Evolutionary conservation across 2,113 vertebrate species (phyloP), one percentile per base, ranked within the genome.

Genomic region (Cyprinodon tularosa): DNA sequence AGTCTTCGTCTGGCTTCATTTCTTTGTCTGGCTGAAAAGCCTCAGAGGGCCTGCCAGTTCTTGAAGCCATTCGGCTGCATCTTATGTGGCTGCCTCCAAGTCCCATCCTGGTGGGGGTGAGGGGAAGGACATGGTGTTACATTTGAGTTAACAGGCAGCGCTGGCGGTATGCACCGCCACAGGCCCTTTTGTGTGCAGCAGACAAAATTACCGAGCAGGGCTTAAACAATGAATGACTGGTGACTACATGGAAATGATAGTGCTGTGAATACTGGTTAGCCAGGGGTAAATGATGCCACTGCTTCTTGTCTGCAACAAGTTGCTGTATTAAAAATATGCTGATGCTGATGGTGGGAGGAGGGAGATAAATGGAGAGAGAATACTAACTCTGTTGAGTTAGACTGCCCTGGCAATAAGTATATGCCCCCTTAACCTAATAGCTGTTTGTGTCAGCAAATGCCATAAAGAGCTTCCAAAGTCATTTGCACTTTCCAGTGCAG

Each of bases 61-160:
- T 82, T 38, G 62, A 84, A 92, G 81, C 74, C 86, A 81, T 82
- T 87, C 69, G 60, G 79, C 88, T 89, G 78, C 70, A 80, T 91
- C 88, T 84, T 87, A 68, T 80, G 61, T 38, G 84, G 84, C 81
- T 87, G 80, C 83, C 87, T 90, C 82, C 8, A 57, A 83, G 77
- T 84, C 81, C 82, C 84, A 72, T 76, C 83, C 68, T 78, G 75
- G 80, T 78, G 81, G 83, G 84, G 86, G 85, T 86, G 86, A 89
- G 83, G 68, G 65, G 71, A 70, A 89, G 90, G 89, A 91, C 88
- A 87, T 68, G 38, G 40, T 82, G 86, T 87, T 88, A 90, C 82
- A 88, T 89, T 82, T 67, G 82, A 90, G 85, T 91, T 89, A 88
- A 89, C 86, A 84, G 84, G 83, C 80, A 75, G 72, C 3, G 64